A percentile compares a stretch with the other conserved stretches of the same genome.
phyloP scores from a whole-genome alignment of 2,113 vertebrate species.

The Megaceryle maxima region DNA sequence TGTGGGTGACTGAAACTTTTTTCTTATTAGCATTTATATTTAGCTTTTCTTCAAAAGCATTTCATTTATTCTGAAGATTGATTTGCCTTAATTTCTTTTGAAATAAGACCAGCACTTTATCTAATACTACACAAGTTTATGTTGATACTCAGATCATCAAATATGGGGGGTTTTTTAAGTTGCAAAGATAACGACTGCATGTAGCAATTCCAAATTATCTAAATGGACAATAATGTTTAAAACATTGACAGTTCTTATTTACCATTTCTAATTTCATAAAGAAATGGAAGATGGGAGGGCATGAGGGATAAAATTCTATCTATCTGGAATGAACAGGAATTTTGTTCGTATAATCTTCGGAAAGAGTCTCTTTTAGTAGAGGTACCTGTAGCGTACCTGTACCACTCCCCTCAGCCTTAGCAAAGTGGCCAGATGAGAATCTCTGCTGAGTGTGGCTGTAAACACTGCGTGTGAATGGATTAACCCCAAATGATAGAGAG shows the following conservation, averaged over 20 bases:
- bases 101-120: neutral
- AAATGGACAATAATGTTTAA: neutral
- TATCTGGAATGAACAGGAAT: neutral
- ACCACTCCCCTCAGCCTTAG: rapidly evolving
- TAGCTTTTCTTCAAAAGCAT: neutral
- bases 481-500: neutral
- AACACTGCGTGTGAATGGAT: neutral
- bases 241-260: neutral
- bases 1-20: neutral
- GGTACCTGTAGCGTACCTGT: neutral
- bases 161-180: neutral
- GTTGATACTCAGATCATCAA: neutral
- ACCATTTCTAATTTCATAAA: neutral
- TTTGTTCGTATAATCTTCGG: neutral
- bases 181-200: neutral
- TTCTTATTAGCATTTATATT: neutral
- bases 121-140: neutral
- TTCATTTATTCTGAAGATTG: neutral
- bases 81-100: neutral
- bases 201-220: neutral
- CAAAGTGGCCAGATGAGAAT: neutral
- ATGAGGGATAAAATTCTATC: neutral
- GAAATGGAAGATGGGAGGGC: neutral
- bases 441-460: neutral
- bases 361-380: neutral